Percentiles rank a stretch among this genome's conserved stretches.
These are phyloP conservation scores for Montipora sp. DNA, from an alignment of 64 coral and sea anemone species.

Conservation along the genomic window DNA sequence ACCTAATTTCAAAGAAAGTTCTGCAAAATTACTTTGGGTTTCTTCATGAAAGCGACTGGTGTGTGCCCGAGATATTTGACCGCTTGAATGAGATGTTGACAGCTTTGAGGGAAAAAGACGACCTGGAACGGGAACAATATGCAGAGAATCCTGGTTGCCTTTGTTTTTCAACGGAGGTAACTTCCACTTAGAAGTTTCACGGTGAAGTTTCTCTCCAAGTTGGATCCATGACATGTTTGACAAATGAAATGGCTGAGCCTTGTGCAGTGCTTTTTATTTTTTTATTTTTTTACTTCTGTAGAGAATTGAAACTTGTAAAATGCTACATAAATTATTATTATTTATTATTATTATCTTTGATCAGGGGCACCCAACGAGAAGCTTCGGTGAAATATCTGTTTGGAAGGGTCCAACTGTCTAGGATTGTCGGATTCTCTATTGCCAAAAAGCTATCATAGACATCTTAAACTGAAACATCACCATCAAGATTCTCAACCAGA, in stretches of 20 bases:
- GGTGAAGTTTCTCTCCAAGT: background rate
- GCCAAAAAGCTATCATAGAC: too few species aligned
- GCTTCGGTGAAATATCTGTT: too few species aligned
- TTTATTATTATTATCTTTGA: too few species aligned
- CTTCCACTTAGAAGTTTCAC: background rate
- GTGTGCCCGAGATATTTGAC: slow-evolving; percentile 39
- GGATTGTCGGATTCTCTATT: too few species aligned
- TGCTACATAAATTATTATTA: too few species aligned
- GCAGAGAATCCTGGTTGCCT: slow-evolving; percentile 48
- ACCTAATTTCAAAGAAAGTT: slow-evolving; percentile 45
- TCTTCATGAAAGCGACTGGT: slow-evolving; percentile 38
- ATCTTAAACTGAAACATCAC: too few species aligned
- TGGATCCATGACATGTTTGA: background rate
- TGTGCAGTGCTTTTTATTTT: too few species aligned
- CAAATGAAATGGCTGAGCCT: background rate
- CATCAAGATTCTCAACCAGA: too few species aligned
- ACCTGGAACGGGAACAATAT: slow-evolving; percentile 23
- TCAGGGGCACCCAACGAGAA: too few species aligned
- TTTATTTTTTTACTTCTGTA: too few species aligned
- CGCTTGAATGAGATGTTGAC: slow-evolving; percentile 42
- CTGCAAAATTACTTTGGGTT: slow-evolving; percentile 42
- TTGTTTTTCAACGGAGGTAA: background rate
- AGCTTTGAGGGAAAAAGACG: slow-evolving; percentile 19
- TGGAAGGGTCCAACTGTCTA: too few species aligned
- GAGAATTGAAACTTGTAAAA: too few species aligned